Evolutionary conservation across 2,888 invertebrate species (phyloP).

Genomic region (Drosophila kanekoi): DNA sequence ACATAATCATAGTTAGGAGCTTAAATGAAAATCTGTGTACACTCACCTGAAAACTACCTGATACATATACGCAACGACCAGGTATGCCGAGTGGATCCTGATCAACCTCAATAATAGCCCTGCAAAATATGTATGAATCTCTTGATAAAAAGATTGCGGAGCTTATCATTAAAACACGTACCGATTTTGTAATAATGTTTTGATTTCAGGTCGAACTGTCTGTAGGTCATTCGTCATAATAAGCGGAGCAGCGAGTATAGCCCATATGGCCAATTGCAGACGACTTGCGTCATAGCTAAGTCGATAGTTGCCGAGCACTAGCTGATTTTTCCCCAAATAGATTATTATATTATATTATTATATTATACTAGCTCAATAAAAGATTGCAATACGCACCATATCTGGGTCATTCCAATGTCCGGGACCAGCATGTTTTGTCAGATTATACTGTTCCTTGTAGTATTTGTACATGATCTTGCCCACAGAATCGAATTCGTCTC

Average conservation of each 20-base stretch:
- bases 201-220: slow-evolving; percentile 86
- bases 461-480: slow-evolving; percentile 87
- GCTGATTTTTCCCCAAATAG: slow-evolving; percentile 31
- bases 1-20: background rate
- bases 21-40: background rate
- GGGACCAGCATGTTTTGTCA: slow-evolving; percentile 87
- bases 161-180: slow-evolving; percentile 56
- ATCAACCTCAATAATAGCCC: slow-evolving; percentile 87
- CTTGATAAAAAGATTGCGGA: too few species aligned
- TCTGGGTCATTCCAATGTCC: slow-evolving; percentile 91
- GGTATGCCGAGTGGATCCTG: slow-evolving; percentile 89
- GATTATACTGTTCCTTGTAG: slow-evolving; percentile 86
- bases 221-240: slow-evolving; percentile 90
- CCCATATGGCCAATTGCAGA: slow-evolving; percentile 91
- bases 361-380: background rate
- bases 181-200: slow-evolving; percentile 88
- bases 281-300: slow-evolving; percentile 89
- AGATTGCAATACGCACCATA: slow-evolving; percentile 84
- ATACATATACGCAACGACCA: slow-evolving; percentile 85
- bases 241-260: slow-evolving; percentile 89
- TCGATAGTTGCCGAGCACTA: slow-evolving; percentile 88
- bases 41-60: slow-evolving; percentile 79
- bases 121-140: slow-evolving; percentile 28
- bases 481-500: slow-evolving; percentile 87
- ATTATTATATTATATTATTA: background rate